A percentile compares a stretch with the other conserved stretches of the same genome.
These are phyloP conservation scores for Pongo abelii DNA, from an alignment of 2,113 vertebrate species.

Conservation along the genomic window DNA sequence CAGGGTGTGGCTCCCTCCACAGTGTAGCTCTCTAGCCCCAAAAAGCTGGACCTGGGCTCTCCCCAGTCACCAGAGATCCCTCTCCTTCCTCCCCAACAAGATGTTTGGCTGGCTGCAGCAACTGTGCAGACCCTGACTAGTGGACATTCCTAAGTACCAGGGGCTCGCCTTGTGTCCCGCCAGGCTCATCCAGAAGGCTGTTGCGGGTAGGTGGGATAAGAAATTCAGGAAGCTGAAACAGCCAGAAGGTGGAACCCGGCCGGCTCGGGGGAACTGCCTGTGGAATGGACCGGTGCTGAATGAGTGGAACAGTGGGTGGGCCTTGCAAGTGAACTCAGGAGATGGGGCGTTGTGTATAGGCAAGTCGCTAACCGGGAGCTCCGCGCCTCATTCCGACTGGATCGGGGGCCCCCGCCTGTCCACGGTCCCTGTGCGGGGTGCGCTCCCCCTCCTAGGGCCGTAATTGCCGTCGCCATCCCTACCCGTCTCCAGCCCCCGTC, in stretches of 20 bases:
- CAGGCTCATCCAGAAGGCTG: neutral
- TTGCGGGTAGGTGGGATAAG: neutral
- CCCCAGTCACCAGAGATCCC: neutral
- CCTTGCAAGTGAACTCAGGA: neutral
- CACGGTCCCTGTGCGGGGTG: neutral
- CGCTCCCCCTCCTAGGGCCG: accelerated
- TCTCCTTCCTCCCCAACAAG: constrained; percentile 76
- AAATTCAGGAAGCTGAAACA: neutral
- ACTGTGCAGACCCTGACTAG: constrained; percentile 83
- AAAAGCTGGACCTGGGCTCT: neutral
- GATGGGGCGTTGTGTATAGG: neutral
- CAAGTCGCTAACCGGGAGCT: neutral
- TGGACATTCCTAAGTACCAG: constrained; percentile 91
- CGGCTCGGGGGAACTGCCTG: too few relatives aligned
- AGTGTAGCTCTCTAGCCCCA: neutral
- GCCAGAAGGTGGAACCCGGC: neutral
- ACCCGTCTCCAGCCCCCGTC: neutral
- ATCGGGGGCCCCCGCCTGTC: neutral
- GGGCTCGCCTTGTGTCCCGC: neutral
- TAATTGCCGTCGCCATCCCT: neutral
- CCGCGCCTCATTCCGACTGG: neutral
- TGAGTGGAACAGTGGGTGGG: neutral
- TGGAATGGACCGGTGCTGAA: neutral
- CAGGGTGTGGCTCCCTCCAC: neutral
- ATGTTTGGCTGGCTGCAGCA: constrained; percentile 93